Evolutionary conservation across 2,113 vertebrate species (phyloP).

Genomic region (Clupea harengus): DNA sequence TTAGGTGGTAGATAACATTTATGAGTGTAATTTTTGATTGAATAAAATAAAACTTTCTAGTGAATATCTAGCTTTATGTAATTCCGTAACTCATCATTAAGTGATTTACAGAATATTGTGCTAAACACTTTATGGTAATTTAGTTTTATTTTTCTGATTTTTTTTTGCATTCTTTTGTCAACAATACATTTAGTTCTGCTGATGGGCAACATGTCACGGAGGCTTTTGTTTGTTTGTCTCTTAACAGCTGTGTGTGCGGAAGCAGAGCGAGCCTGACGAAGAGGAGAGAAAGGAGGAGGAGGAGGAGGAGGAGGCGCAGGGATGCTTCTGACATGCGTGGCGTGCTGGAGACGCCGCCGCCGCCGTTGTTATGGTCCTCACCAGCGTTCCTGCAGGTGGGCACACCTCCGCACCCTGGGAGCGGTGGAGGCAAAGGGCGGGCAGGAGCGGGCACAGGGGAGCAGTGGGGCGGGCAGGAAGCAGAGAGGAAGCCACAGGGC

Average conservation of each 20-base stretch:
- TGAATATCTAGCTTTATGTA: not conserved
- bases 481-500: constrained; percentile 53
- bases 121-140: not conserved
- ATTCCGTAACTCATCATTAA: not conserved
- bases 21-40: not conserved
- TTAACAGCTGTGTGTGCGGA: constrained; percentile 7
- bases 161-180: not conserved
- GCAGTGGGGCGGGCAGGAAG: constrained; percentile 38
- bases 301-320: constrained; percentile 22
- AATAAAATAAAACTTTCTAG: not conserved
- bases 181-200: not conserved
- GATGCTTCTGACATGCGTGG: constrained; percentile 54
- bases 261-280: not conserved
- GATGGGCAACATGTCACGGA: not conserved
- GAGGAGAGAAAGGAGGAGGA: not conserved
- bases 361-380: constrained; percentile 14
- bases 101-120: not conserved
- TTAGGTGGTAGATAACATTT: not conserved
- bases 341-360: constrained; percentile 25
- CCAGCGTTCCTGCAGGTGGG: constrained; percentile 46
- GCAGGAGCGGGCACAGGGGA: constrained; percentile 51
- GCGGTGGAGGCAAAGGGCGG: constrained; percentile 43
- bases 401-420: constrained; percentile 44
- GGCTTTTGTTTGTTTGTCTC: constrained; percentile 15
- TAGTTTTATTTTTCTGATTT: not conserved